Evolutionary conservation across 92 coral and sea anemone genomes (phyloP).

Genomic region (Phenganax subtilis): DNA sequence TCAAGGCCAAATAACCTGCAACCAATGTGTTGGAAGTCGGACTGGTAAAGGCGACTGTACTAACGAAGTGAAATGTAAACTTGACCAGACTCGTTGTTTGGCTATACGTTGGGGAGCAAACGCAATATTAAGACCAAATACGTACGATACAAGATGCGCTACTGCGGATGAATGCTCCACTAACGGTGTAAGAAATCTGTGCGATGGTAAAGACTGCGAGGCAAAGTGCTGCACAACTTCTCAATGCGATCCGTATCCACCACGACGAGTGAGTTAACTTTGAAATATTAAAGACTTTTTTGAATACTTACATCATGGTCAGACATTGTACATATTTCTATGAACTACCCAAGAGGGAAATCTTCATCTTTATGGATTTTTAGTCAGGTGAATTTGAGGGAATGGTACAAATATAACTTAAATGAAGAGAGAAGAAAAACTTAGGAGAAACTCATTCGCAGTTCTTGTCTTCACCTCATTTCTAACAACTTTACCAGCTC

Average conservation of each 20-base stretch:
- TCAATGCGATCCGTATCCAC: slow-evolving; percentile 23
- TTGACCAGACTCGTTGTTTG: not conserved
- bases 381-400: no score
- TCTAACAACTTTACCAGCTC: no score
- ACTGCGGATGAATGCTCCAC: slow-evolving; percentile 12
- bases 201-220: slow-evolving; percentile 13
- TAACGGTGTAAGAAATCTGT: not conserved
- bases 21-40: not conserved
- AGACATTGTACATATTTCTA: not conserved
- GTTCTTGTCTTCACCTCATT: no score
- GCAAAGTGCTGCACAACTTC: slow-evolving; percentile 11
- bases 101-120: slow-evolving; percentile 2
- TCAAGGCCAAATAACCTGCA: slow-evolving; percentile 6
- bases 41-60: not conserved
- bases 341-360: no score
- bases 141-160: slow-evolving; percentile 26
- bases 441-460: no score
- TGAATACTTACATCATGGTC: not conserved
- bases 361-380: no score
- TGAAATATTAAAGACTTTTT: not conserved
- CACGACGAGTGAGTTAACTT: not conserved
- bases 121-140: not conserved
- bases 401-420: no score
- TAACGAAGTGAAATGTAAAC: not conserved
- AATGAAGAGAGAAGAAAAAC: no score